A percentile compares a stretch with the other conserved stretches of the same genome.
Evolutionary conservation across 1,140 invertebrate species (phyloP).

Genomic region (Apis florea): DNA sequence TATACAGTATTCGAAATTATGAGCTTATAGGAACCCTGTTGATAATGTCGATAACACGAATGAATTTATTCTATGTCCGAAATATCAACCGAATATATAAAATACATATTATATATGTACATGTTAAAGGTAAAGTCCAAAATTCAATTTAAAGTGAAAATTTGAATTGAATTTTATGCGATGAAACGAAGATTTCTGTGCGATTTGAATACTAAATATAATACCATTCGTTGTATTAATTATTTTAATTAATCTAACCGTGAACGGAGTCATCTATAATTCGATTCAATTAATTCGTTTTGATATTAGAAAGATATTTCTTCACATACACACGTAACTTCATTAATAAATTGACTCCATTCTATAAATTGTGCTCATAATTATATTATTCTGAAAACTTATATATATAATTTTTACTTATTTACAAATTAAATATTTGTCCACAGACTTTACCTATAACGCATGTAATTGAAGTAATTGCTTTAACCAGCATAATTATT

Average conservation of each 20-base stretch:
- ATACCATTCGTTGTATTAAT: slow-evolving; percentile 45
- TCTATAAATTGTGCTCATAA: slow-evolving; percentile 9
- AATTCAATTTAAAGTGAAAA: slow-evolving; percentile 8
- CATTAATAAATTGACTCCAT: not conserved
- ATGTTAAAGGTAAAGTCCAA: slow-evolving; percentile 58
- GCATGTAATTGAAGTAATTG: slow-evolving; percentile 32
- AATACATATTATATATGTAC: slow-evolving; percentile 51
- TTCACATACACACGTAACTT: not conserved
- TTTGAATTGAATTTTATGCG: not conserved
- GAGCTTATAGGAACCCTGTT: slow-evolving; percentile 63
- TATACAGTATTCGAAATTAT: slow-evolving; percentile 58
- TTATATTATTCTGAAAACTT: slow-evolving; percentile 18
- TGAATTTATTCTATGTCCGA: slow-evolving; percentile 35
- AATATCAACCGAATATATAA: slow-evolving; percentile 54
- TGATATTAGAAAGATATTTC: slow-evolving; percentile 12
- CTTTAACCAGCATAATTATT: slow-evolving; percentile 33
- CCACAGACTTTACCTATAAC: slow-evolving; percentile 57
- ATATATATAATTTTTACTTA: slow-evolving; percentile 22
- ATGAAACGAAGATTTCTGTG: slow-evolving; percentile 12
- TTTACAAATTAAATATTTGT: slow-evolving; percentile 47
- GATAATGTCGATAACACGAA: slow-evolving; percentile 53
- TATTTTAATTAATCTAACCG: slow-evolving; percentile 11
- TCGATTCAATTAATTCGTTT: not conserved
- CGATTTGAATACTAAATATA: slow-evolving; percentile 40
- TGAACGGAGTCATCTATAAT: slow-evolving; percentile 6